Evolutionary conservation across 1,140 invertebrate genomes (phyloP).

Genomic region (Drosophila lacertosa): DNA sequence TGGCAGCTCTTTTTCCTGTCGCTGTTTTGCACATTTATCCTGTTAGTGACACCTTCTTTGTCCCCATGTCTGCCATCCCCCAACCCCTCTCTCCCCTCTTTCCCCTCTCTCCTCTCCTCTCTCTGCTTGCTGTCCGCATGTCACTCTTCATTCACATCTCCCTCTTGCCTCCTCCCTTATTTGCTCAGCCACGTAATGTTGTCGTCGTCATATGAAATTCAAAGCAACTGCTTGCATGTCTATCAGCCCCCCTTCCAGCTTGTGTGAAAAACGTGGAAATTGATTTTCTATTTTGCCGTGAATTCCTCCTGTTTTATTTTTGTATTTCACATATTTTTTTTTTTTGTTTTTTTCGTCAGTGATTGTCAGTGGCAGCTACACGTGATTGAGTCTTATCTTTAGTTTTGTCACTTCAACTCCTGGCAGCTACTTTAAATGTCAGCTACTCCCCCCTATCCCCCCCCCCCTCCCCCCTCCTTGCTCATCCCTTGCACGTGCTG

Average conservation of each 20-base stretch:
- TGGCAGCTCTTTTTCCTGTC: slow-evolving; percentile 78
- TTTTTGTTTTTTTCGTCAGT: slow-evolving; percentile 17
- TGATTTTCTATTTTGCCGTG: slow-evolving; percentile 79
- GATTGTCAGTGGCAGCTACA: slow-evolving; percentile 76
- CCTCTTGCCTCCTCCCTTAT: not conserved
- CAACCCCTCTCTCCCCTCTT: not conserved
- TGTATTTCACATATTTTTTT: slow-evolving; percentile 4
- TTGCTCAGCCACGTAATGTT: slow-evolving; percentile 16
- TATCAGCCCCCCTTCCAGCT: slow-evolving; percentile 22
- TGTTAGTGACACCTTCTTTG: slow-evolving; percentile 81
- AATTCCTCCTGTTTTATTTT: slow-evolving; percentile 38
- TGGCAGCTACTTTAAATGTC: slow-evolving; percentile 82
- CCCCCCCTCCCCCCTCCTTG: not conserved
- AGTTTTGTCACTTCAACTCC: slow-evolving; percentile 79
- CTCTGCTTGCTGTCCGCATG: slow-evolving; percentile 55
- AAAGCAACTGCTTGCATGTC: slow-evolving; percentile 74
- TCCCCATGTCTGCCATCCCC: slow-evolving; percentile 56
- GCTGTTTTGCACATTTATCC: slow-evolving; percentile 80
- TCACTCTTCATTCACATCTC: slow-evolving; percentile 72
- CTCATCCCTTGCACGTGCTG: slow-evolving; percentile 51
- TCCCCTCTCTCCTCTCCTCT: no score
- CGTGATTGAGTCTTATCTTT: slow-evolving; percentile 82
- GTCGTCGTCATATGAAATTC: slow-evolving; percentile 62
- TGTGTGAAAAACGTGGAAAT: slow-evolving; percentile 73
- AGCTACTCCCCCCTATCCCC: slow-evolving; percentile 11